Conservation (phyloP, 2,113 vertebrate genomes). For the Hoplias malabaricus region DNA sequence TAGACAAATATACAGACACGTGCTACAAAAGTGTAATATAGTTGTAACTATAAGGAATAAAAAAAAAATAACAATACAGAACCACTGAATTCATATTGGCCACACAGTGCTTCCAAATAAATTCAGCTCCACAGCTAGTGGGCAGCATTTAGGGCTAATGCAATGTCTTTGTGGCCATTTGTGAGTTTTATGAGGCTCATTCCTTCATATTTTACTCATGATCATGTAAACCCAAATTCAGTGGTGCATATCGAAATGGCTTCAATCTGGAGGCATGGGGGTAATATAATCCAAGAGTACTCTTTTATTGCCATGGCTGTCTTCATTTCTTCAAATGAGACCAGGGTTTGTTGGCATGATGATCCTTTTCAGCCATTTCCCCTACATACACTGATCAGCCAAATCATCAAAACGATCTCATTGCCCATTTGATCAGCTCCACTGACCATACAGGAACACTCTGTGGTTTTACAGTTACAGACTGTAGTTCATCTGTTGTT, state of each 20-base stretch:
- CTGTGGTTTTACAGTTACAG: too few relatives aligned
- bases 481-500: too few relatives aligned
- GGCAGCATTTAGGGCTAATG: slow-evolving; percentile 61
- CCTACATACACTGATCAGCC: too few relatives aligned
- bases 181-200: not conserved
- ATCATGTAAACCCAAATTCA: not conserved
- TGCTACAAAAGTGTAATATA: too few relatives aligned
- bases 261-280: not conserved
- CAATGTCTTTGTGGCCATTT: not conserved
- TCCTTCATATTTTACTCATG: too few relatives aligned
- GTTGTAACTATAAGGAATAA: not conserved
- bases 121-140: slow-evolving; percentile 59
- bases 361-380: too few relatives aligned
- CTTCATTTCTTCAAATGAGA: too few relatives aligned
- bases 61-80: slow-evolving; percentile 40
- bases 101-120: not conserved
- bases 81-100: slow-evolving; percentile 67
- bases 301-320: not conserved
- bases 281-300: not conserved
- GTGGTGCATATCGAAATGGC: not conserved
- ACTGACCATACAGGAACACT: too few relatives aligned
- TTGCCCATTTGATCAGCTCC: too few relatives aligned
- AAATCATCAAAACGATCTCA: too few relatives aligned
- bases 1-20: too few relatives aligned
- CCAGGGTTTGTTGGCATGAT: too few relatives aligned